phyloP scores from a whole-genome alignment of 2,113 vertebrate genomes.

The Xerus inauris region DNA sequence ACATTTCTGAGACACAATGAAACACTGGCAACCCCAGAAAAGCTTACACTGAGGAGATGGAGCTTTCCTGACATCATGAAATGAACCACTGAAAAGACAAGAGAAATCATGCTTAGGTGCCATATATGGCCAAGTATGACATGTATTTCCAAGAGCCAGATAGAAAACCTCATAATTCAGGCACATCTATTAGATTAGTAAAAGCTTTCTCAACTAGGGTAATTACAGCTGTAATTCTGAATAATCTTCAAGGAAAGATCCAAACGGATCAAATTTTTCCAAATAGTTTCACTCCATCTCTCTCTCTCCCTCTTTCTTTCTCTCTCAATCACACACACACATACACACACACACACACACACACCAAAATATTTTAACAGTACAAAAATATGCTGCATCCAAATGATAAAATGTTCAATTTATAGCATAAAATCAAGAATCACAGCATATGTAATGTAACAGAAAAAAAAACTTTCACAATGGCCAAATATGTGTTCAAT shows the following conservation, averaged over 20 bases:
- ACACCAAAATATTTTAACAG: not conserved
- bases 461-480: not conserved
- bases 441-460: not conserved
- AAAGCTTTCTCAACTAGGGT: not conserved
- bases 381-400: not conserved
- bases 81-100: not conserved
- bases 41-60: not conserved
- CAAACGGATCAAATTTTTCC: not conserved
- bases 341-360: too few species aligned
- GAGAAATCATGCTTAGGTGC: not conserved
- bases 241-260: not conserved
- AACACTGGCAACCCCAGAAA: rapidly evolving
- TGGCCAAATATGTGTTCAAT: not conserved
- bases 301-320: too few species aligned
- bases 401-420: not conserved
- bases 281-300: not conserved
- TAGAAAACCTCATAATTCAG: not conserved
- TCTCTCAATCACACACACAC: too few species aligned
- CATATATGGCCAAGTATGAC: not conserved
- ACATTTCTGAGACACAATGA: not conserved
- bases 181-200: not conserved
- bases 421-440: not conserved
- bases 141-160: not conserved
- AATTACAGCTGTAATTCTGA: not conserved
- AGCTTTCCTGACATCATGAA: not conserved